Evolutionary conservation across 2,797 vertebrate species (phyloP), one percentile per base, ranked within the genome.

Genomic region (Podarcis lilfordi): DNA sequence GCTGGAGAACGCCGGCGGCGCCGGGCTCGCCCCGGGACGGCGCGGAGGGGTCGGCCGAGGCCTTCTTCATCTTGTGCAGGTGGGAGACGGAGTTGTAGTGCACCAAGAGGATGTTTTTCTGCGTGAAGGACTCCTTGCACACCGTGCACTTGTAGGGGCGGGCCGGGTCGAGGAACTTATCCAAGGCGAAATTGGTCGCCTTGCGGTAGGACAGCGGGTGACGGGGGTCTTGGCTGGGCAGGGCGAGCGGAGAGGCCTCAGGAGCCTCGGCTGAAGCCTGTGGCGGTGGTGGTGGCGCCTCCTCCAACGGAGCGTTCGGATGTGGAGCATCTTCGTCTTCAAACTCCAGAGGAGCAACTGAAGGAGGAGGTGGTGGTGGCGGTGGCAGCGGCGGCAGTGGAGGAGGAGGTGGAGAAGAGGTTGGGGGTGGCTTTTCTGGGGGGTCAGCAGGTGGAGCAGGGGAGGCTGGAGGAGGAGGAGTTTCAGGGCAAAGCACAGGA

Each of bases 11-110:
- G 9, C 87, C 66, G 0, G 91, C 37, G 1, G 89, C 19, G 1
- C 96, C 94, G 0, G 92, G 43, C 37, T 97, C 96, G 4, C 95
- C 95, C 10, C 95, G 82, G 76, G 93, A 87, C 0, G 95, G 93
- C 4, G 89, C 86, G 0, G 90, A 91, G 2, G 95, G 94, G 74
- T 96, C 94, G 0, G 91, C 89, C 0, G 94, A 91, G 32, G 93
- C 92, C 84, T 97, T 98, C 90, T 97, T 98, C 97, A 98, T 98
- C 94, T 97, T 98, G 93, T 98, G 98, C 90, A 98, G 97, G 94
- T 98, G 98, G 86, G 98, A 98, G 80, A 97, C 96, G 4, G 98
- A 98, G 94, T 98, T 98, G 94, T 98, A 98, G 96, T 99, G 98
- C 81, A 98, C 98, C 85, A 98, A 97, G 90, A 98, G 95, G 71